Evolutionary conservation across 2,888 invertebrate species (phyloP), one percentile per base, ranked within the genome.

Genomic region (Cephus rjabovi): DNA sequence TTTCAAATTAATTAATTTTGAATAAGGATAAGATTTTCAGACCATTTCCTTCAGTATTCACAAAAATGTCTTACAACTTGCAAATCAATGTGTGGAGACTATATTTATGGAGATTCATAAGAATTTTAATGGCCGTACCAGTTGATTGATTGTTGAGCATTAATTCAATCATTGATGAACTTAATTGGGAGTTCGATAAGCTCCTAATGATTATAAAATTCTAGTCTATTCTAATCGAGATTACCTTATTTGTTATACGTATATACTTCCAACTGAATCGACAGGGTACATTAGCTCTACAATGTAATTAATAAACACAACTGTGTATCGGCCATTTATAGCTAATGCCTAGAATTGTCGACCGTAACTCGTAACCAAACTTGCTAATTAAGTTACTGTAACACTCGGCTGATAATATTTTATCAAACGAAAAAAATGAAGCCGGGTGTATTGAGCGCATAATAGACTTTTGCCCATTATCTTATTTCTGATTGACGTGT

Each of bases 221-320:
- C 71, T 71, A 74, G 74, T 74, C 74, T 74, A 34, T 34, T 35
- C 33, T 35, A 74, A 74, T 74, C 23, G 34, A 34, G 35, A 35
- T 35, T 31, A 33, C 71, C 71, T 71, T 71, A 12, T 71, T 34
- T 71, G 6, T 71, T 71, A 33, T 71, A 33, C 71, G 71, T 71
- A 33, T 30, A 71, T 71, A 71, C 71, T 71, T 71, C 71, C 71
- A 71, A 77, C 68, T 77, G 73, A 31, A 69, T 74, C 69, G 73
- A 85, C 86, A 86, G 85, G 84, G 84, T 84, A 85, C 77, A 77
- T 78, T 85, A 84, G 76, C 76, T 79, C 79, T 81, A 82, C 69
- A 69, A 76, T 73, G 74, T 77, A 75, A 78, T 73, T 81, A 80
- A 76, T 78, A 34, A 31, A 71, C 31, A 71, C 15, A 71, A 71